Base-by-base conservation (phyloP, 2,113 vertebrate genomes). In the Sebastes schlegelii region DNA sequence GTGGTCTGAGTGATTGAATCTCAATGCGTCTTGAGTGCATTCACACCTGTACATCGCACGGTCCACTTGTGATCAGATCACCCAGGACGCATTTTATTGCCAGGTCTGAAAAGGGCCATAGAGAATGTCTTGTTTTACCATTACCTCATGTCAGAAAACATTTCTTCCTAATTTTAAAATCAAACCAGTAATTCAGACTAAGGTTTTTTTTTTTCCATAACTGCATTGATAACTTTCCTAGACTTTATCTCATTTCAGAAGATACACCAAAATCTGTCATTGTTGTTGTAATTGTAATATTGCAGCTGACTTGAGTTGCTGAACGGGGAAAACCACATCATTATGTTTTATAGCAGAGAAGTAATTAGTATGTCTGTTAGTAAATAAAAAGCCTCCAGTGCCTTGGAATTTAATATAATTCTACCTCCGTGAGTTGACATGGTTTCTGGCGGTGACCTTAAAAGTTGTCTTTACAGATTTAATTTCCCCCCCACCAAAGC, bases 401-500 rank as follows among this genome's bases (percentile, higher is more conserved):
- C 19, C 10, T 61, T 40, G 74, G n/a, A 86, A 73, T 82, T 79
- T 65, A 74, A 81, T 86, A 71, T 73, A 45, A 54, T 72, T 62
- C 63, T 46, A 43, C 72, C 46, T 85, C 76, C 71, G 82, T 77
- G 82, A 67, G 67, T 74, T 62, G 69, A 85, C 84, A 79, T 26
- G 62, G 61, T 77, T 63, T 66, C 69, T 86, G 74, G 84, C 48
- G 0, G 46, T 71, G 49, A 84, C 60, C 65, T 79, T 43, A 68
- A 66, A 69, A 65, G 17, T 62, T 58, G 61, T 84, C 81, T 70
- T 81, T 57, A 69, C 57, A 83, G 60, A 84, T 57, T 80, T 83
- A n/a, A 85, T 83, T 90, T 85, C 48, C 65, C 77, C 76, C 68
- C 62, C 21, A 17, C 66, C 48, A n/a, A 79, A 81, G 84, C 90